Conservation (phyloP, 1,140 invertebrate species). For the Meloidogyne exigua region DNA sequence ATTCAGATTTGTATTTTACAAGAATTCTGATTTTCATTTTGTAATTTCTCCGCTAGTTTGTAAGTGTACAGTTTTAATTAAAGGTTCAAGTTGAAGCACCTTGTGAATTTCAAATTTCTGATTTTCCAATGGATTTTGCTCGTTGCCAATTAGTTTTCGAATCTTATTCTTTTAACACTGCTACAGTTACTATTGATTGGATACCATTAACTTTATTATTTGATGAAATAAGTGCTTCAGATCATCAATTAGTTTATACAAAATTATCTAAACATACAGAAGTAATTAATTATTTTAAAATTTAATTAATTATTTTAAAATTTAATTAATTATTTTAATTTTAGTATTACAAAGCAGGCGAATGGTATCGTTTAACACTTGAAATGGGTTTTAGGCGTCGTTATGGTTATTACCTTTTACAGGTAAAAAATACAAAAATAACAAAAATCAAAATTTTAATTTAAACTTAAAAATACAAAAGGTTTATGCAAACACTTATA, state of each 20-base stretch:
- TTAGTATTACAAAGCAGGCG: slow-evolving; percentile 60
- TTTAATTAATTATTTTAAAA: not conserved
- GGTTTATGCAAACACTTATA: slow-evolving; percentile 59
- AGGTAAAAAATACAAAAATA: slow-evolving; percentile 1
- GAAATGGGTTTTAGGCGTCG: slow-evolving; percentile 55
- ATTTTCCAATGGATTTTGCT: slow-evolving; percentile 59
- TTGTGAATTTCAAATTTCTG: slow-evolving; percentile 52
- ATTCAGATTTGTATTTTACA: too few relatives aligned
- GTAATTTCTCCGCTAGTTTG: too few relatives aligned
- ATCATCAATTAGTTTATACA: slow-evolving; percentile 45
- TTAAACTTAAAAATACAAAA: slow-evolving; percentile 5
- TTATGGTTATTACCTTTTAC: slow-evolving; percentile 61
- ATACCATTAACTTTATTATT: slow-evolving; percentile 54
- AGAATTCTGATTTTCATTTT: not conserved
- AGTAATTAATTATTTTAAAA: slow-evolving; percentile 31
- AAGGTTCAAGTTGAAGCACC: slow-evolving; percentile 60
- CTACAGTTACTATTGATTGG: slow-evolving; percentile 62
- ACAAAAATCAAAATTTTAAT: not conserved
- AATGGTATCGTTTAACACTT: slow-evolving; percentile 61
- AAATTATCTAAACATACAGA: slow-evolving; percentile 52
- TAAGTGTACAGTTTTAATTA: not conserved
- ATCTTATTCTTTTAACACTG: slow-evolving; percentile 61
- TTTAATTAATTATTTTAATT: too few relatives aligned
- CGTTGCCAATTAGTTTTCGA: slow-evolving; percentile 57
- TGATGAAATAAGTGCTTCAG: slow-evolving; percentile 50